These are phyloP conservation scores for Heteromormyrus szaboi DNA, from an alignment of 2,797 vertebrate genomes.

Conservation along the genomic window DNA sequence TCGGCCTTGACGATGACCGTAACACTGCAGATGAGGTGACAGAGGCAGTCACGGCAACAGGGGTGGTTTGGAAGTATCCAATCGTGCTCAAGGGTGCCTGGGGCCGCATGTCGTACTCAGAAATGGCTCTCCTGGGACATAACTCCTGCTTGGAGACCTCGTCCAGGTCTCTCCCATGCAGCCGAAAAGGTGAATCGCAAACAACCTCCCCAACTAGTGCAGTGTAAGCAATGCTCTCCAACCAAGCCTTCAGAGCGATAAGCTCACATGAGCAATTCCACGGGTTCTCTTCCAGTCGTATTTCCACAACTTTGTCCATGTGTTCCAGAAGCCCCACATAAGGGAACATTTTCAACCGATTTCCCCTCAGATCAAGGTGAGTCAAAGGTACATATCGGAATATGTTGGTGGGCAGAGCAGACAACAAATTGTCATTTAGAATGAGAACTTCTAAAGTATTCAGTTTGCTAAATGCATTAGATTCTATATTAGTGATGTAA, in stretches of 20 bases:
- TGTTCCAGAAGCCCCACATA: constrained; percentile 90
- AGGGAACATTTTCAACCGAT: constrained; percentile 87
- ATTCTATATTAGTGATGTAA: constrained; percentile 83
- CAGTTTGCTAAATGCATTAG: constrained; percentile 78
- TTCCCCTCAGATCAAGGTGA: constrained; percentile 91
- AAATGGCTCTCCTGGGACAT: constrained; percentile 86
- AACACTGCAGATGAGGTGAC: constrained; percentile 85
- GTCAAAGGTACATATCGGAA: constrained; percentile 92
- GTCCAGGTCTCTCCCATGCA: constrained; percentile 89
- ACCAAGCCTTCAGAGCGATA: constrained; percentile 91
- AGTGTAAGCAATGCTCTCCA: constrained; percentile 92
- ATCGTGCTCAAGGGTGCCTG: constrained; percentile 80
- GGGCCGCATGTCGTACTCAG: constrained; percentile 87
- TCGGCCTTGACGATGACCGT: constrained; percentile 78
- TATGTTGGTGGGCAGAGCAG: constrained; percentile 79
- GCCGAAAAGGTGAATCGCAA: constrained; percentile 92
- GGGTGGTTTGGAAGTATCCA: constrained; percentile 79
- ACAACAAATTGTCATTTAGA: constrained; percentile 94
- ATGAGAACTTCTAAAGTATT: constrained; percentile 89
- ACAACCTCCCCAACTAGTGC: constrained; percentile 92
- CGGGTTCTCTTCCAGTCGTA: constrained; percentile 94
- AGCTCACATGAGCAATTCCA: constrained; percentile 98
- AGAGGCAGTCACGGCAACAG: constrained; percentile 71
- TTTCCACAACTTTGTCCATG: constrained; percentile 88
- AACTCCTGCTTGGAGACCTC: constrained; percentile 95